Base-by-base conservation (phyloP, 2,888 invertebrate species). In the Eurytoma californica region DNA sequence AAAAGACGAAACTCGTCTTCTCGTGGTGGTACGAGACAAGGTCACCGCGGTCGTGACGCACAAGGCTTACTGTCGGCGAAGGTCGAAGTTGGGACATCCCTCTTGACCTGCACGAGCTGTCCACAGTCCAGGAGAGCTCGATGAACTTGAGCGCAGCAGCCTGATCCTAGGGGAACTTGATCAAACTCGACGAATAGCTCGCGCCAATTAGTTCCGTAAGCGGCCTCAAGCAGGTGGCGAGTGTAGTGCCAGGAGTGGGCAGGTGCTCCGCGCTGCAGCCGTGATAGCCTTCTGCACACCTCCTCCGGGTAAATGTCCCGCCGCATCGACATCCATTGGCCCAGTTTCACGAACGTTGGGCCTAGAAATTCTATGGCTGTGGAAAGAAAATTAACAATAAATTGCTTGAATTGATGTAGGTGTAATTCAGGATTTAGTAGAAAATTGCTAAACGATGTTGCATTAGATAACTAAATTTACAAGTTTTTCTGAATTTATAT, bases 301-400 rank as follows among this genome's bases (percentile, higher is more conserved):
- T 91, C 88, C 66, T 87, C 86, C 3, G 91, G 87, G 82, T 92
- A 92, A 51, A 92, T 80, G 83, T 92, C 92, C 61, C 91, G 84
- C 16, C 92, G 83, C 5, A 91, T 92, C 30, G 91, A 89, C 39
- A 91, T 89, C 92, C 92, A 92, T 83, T 92, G 92, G 2, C 91
- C 91, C 24, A 92, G 87, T 84, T 92, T 92, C 30, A 92, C 87
- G 72, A 91, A 91, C n/a, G 91, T 90, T 2, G 92, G 91, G 0
- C 92, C 92, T 61, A 91, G 86, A 67, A 84, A 83, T 82, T 91
- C 89, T 24, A 91, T 85, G 18, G 87, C 89, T 84, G 57, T 3
- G 13, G 18, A 60, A 18, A 1, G 18, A 53, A 73, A 60, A 28
- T 3, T n/a, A 4, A 51, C 24, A 14, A 14, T 61, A 28, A 16